These are phyloP conservation scores for Ochotona curzoniae DNA, from an alignment of 2,113 vertebrate species.

Conservation along the genomic window DNA sequence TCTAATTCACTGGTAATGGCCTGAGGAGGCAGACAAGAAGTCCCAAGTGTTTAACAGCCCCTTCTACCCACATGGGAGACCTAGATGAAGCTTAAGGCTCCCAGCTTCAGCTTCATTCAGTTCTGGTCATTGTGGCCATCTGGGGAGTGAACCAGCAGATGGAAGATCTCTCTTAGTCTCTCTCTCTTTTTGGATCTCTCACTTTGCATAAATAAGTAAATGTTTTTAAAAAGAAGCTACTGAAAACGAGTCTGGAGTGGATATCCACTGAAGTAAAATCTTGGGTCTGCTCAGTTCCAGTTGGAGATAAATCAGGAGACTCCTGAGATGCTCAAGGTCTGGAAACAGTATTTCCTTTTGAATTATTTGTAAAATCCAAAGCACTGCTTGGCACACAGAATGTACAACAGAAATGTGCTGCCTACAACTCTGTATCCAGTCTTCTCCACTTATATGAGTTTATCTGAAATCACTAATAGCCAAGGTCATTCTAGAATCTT, in stretches of 20 bases:
- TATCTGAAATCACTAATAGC: constrained; percentile 12
- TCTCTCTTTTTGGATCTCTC: too few species aligned
- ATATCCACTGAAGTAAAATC: not conserved
- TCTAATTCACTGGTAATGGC: too few species aligned
- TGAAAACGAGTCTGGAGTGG: not conserved
- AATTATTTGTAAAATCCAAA: not conserved
- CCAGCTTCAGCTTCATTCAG: too few species aligned
- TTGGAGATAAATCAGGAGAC: not conserved
- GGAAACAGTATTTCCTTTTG: not conserved
- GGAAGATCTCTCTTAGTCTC: too few species aligned
- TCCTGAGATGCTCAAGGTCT: not conserved
- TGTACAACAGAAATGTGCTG: not conserved
- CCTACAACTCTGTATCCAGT: not conserved
- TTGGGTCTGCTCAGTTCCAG: not conserved
- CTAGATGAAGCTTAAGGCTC: too few species aligned
- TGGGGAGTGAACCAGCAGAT: too few species aligned
- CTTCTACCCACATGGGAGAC: too few species aligned
- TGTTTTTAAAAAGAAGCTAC: too few species aligned
- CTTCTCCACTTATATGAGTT: not conserved
- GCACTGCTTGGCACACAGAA: not conserved
- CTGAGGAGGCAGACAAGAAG: too few species aligned
- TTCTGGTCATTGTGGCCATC: too few species aligned
- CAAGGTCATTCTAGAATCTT: constrained; percentile 17
- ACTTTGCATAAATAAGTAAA: too few species aligned
- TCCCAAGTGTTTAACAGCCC: too few species aligned